phyloP scores from a whole-genome alignment of 2,888 invertebrate species.

The Rhogogaster chlorosoma region DNA sequence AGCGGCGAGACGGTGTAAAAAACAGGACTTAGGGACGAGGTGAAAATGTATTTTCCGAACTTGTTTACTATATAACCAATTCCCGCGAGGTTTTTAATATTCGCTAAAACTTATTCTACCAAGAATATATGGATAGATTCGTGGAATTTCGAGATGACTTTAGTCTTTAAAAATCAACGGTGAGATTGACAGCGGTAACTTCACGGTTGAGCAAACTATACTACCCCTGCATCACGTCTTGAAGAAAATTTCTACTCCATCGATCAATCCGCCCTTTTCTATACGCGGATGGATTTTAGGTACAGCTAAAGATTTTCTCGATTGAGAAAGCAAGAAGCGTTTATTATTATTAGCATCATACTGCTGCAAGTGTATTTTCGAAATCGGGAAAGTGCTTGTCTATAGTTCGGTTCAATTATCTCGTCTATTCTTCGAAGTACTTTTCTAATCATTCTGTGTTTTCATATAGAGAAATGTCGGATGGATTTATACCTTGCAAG shows the following conservation, averaged over 20 bases:
- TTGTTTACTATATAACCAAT: background rate
- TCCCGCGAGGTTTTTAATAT: background rate
- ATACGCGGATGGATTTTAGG: background rate
- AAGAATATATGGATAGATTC: background rate
- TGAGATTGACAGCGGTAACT: slow-evolving; percentile 27
- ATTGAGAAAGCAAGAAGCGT: background rate
- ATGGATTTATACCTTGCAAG: too few species aligned
- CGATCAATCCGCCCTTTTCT: slow-evolving; percentile 13
- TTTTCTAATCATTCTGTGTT: too few species aligned
- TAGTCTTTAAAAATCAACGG: slow-evolving; percentile 25
- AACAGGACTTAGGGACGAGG: background rate
- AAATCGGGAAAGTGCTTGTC: background rate
- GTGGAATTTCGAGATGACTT: background rate
- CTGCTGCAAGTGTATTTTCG: background rate
- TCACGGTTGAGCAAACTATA: background rate
- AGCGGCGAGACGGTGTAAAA: background rate
- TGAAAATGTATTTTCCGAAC: background rate
- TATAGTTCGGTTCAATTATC: too few species aligned
- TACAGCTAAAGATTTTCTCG: background rate
- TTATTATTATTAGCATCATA: background rate
- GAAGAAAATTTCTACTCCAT: slow-evolving; percentile 14
- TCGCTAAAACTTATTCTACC: background rate
- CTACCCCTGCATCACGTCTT: background rate
- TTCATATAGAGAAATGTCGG: background rate
- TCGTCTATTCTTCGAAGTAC: too few species aligned